Evolutionary conservation across 2,888 invertebrate species (phyloP), one percentile per base, ranked within the genome.

Genomic region (Gibbula magus): DNA sequence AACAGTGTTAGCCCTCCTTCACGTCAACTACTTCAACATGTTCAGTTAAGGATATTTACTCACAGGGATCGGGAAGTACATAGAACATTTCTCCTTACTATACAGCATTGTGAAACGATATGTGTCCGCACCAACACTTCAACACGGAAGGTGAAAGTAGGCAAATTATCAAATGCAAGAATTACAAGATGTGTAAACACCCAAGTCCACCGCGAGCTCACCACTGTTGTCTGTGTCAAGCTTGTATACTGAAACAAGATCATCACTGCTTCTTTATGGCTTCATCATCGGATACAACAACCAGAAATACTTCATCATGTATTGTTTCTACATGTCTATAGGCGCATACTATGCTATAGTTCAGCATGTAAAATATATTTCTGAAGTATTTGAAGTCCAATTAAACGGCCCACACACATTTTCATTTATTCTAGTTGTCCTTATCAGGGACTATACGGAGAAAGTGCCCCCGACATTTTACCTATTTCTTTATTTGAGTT

Each of bases 241-340:
- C 78, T 0, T 83, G 85, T 54, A 80, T 88, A 32, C 70, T 86
- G 54, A 84, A 84, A 61, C 74, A 85, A 8, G 87, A 87, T 78
- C 87, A 87, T 51, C 87, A 87, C 67, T 87, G 87, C 66, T 87
- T 86, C 79, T 86, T 87, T 73, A 83, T 86, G 84, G 82, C 84
- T 4, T 82, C 82, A 13, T 87, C 54, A 82, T 87, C 8, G 87
- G 87, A 18, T 85, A 87, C 76, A 79, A 80, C 70, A 87, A 87
- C 78, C 86, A 87, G 67, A 86, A 85, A 56, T 81, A 85, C 73
- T 86, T 87, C 79, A 81, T 86, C 25, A 83, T 86, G 83, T 87
- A 83, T 78, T 87, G 86, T 75, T 80, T 86, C 53, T 86, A 86
- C 76, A 84, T 85, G 84, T 78, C 84, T 32, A 2, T 85, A 1